A percentile compares a stretch with the other conserved stretches of the same genome.
phyloP scores from a whole-genome alignment of 1,140 invertebrate species.

The Bursaphelenchus mucronatus region DNA sequence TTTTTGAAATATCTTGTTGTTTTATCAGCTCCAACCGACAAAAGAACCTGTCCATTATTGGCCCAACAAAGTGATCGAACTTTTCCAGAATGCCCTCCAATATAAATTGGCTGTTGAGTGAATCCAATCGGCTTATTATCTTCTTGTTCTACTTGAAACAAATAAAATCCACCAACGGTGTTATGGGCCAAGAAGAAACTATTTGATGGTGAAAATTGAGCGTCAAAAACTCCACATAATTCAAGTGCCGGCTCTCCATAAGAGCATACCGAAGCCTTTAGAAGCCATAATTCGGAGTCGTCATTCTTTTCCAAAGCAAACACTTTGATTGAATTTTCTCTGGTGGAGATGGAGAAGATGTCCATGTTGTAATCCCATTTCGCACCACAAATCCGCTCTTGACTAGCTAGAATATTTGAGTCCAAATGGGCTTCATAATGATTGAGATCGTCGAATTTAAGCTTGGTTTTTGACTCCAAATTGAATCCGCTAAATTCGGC shows the following conservation, averaged over 20 bases:
- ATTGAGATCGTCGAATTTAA: background rate
- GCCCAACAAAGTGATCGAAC: conserved; percentile 2
- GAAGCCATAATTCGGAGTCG: conserved; percentile 8
- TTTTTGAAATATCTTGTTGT: conserved; percentile 18
- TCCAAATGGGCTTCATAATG: background rate
- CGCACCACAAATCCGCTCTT: conserved; percentile 10
- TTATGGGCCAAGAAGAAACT: conserved; percentile 18
- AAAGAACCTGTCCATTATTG: conserved; percentile 7
- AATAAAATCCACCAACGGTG: conserved; percentile 20
- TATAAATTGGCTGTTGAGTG: conserved; percentile 10
- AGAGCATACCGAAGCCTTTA: background rate
- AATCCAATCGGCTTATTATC: conserved; percentile 2
- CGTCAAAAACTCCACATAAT: conserved; percentile 14
- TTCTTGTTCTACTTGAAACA: conserved; percentile 2
- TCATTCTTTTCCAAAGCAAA: background rate
- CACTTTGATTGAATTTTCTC: conserved; percentile 11
- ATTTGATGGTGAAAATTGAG: conserved; percentile 5
- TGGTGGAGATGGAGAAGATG: conserved; percentile 13
- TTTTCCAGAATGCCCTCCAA: conserved; percentile 18
- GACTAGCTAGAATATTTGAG: conserved; percentile 6
- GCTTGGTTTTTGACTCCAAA: background rate
- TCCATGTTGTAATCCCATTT: conserved; percentile 10
- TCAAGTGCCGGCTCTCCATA: conserved; percentile 18
- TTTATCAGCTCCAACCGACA: conserved; percentile 18
- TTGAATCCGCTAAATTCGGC: background rate